Percentiles rank a stretch among this genome's conserved stretches.
phyloP scores from a whole-genome alignment of 2,113 vertebrate species.

The Pavo muticus region DNA sequence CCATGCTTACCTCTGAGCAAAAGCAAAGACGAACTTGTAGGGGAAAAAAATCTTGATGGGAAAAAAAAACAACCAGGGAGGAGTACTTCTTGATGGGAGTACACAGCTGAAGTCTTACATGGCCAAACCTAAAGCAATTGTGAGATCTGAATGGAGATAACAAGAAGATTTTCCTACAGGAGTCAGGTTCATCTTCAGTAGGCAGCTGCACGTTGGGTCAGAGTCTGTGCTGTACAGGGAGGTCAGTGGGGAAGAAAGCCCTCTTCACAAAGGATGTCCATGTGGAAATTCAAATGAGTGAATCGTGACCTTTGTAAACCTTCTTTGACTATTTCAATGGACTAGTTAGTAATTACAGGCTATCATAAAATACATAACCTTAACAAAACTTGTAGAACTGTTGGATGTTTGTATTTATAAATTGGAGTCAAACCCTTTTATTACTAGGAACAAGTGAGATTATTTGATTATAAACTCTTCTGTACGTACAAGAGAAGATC shows the following conservation, averaged over 20 bases:
- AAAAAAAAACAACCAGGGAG: background rate
- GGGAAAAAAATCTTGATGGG: background rate
- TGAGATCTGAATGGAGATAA: background rate
- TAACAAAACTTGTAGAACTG: background rate
- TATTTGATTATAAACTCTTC: background rate
- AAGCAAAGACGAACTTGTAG: background rate
- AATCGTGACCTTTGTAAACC: background rate
- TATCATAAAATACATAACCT: background rate
- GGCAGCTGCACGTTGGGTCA: fast-evolving
- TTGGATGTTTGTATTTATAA: background rate
- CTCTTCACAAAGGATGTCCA: background rate
- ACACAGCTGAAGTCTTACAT: background rate
- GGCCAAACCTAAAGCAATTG: background rate
- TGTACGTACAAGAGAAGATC: background rate
- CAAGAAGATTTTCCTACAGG: background rate
- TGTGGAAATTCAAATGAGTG: background rate
- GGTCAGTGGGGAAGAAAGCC: background rate
- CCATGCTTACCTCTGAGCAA: background rate
- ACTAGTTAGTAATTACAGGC: background rate
- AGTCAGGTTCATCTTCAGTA: background rate
- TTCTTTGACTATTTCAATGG: background rate
- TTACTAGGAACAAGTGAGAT: background rate
- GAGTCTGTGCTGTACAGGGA: background rate
- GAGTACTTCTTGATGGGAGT: background rate
- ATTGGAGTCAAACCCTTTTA: background rate